Evolutionary conservation across 2,888 invertebrate genomes (phyloP).

Genomic region (Ganaspis brasiliensis): DNA sequence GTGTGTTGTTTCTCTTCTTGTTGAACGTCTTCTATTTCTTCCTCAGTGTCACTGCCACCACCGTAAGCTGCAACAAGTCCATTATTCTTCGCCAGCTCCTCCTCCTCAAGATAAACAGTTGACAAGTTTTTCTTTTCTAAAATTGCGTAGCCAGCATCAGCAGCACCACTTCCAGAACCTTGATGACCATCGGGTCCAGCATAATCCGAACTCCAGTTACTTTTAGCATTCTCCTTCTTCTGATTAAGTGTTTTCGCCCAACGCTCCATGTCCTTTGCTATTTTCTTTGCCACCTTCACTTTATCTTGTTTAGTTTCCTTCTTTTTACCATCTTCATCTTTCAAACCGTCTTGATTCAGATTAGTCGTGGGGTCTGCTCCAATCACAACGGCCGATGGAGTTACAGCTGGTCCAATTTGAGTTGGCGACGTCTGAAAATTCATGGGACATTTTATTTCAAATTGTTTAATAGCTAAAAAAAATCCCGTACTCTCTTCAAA

Average conservation of each 20-base stretch:
- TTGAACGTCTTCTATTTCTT: constrained; percentile 86
- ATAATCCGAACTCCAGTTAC: constrained; percentile 75
- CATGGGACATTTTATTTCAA: no score
- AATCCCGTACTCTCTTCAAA: no score
- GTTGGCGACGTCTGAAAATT: constrained; percentile 62
- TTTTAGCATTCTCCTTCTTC: constrained; percentile 89
- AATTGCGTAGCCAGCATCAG: constrained; percentile 96
- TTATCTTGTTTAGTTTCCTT: constrained; percentile 93
- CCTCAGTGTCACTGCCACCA: constrained; percentile 87
- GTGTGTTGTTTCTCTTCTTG: constrained; percentile 82
- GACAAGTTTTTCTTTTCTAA: constrained; percentile 87
- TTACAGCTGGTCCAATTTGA: constrained; percentile 76
- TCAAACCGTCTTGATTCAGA: constrained; percentile 76
- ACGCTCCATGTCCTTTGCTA: constrained; percentile 96
- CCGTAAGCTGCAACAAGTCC: constrained; percentile 90
- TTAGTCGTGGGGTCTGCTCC: constrained; percentile 67
- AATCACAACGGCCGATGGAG: constrained; percentile 75
- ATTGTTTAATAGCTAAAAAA: no score
- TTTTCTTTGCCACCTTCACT: constrained; percentile 98
- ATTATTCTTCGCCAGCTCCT: constrained; percentile 75
- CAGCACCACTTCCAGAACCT: constrained; percentile 86
- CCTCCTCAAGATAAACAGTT: constrained; percentile 74
- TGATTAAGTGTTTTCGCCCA: constrained; percentile 99
- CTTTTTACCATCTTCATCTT: constrained; percentile 85
- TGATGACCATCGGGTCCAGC: constrained; percentile 74